Evolutionary conservation across 2,113 vertebrate species (phyloP).

Genomic region (Rhegmatorhina hoffmannsi): DNA sequence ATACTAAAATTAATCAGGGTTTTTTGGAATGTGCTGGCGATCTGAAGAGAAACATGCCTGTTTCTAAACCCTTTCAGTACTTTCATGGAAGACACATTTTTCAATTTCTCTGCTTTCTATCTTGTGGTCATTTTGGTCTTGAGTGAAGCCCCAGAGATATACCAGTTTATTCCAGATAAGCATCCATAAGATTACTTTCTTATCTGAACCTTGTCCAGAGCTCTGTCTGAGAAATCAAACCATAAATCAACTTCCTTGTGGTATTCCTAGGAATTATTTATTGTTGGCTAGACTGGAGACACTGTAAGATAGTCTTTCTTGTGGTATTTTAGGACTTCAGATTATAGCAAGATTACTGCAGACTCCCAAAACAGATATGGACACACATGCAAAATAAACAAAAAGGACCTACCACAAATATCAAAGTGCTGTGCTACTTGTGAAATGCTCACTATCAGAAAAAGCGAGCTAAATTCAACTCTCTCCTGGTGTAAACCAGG

Average conservation of each 20-base stretch:
- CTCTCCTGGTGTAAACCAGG: neutral
- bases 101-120: slow-evolving; percentile 5
- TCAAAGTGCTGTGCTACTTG: neutral
- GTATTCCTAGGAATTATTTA: slow-evolving; percentile 15
- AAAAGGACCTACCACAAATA: slow-evolving; percentile 11
- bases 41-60: neutral
- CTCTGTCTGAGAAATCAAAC: slow-evolving; percentile 37
- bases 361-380: neutral
- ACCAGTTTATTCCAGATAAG: slow-evolving; percentile 5
- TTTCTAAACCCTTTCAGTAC: neutral
- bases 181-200: neutral
- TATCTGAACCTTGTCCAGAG: slow-evolving; percentile 49
- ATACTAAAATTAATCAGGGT: slow-evolving; percentile 1
- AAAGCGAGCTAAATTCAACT: neutral
- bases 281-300: neutral
- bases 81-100: neutral
- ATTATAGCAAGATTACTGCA: neutral
- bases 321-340: slow-evolving; percentile 35
- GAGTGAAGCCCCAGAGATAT: neutral
- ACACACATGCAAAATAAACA: neutral
- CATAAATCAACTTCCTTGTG: slow-evolving; percentile 33
- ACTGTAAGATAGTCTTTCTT: neutral
- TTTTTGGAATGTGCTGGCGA: slow-evolving; percentile 5
- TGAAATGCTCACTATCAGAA: neutral
- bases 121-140: slow-evolving; percentile 20